Evolutionary conservation across 2,888 invertebrate genomes (phyloP), one percentile per base, ranked within the genome.

Genomic region (Orthosia gracilis): DNA sequence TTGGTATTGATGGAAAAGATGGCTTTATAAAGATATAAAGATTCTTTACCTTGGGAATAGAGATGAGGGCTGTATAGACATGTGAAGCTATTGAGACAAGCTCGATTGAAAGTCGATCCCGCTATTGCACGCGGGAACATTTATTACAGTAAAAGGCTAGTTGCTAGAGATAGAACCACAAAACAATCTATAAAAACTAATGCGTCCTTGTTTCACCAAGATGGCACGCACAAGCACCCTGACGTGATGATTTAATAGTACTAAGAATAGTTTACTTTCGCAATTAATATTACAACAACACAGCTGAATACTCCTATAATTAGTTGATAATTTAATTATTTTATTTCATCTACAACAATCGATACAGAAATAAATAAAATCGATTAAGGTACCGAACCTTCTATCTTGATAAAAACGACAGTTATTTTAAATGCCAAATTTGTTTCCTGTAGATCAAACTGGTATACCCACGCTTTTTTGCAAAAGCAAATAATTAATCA

Each of bases 1-100:
- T 18, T 40, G 62, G n/a, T 17, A 40, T 47, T 72, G 1, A 26
- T 17, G 18, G 15, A 72, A 59, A 73, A 49, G 2, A 17, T 45
- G 21, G n/a, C 59, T 13, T 55, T 26, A 55, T 26, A 50, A 40
- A 31, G 18, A 75, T 1, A 9, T 15, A n/a, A n/a, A n/a, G n/a
- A n/a, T n/a, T n/a, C n/a, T n/a, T 68, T 47, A 40, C 23, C 52
- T 52, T 52, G 52, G 17, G 7, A 50, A 52, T 23, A 21, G 12
- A 18, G 21, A 58, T 68, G 40, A n/a, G 13, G 21, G 50, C 47
- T 40, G 47, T 47, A 52, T n/a, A 52, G 18, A 47, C 5, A 15
- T 26, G 17, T 52, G 52, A 52, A 31, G 52, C 47, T 52, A 59
- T 59, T 54, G 31, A 47, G 58, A 68, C 77, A 54, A 54, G 18